Conservation (phyloP, 2,888 invertebrate genomes). For the Ypsolopha scabrella region DNA sequence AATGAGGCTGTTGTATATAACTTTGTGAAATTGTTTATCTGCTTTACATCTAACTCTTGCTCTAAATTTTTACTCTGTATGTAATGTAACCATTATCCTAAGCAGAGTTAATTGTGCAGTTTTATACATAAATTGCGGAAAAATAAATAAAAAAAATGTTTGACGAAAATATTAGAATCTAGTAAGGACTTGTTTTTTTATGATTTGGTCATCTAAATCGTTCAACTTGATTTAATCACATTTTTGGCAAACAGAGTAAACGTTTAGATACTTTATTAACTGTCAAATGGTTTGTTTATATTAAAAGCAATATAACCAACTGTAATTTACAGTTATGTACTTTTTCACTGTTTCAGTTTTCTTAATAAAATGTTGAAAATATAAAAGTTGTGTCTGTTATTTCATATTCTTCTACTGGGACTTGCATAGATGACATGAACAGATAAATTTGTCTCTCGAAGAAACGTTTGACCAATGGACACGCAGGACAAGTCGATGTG, state of each 20-base stretch:
- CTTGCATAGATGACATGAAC: no score
- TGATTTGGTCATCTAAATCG: no score
- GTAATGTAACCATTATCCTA: background rate
- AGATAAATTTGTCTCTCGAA: no score
- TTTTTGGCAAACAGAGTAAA: conserved; percentile 34
- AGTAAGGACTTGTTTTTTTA: no score
- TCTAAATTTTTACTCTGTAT: conserved; percentile 51
- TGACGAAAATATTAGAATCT: no score
- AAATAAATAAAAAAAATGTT: no score
- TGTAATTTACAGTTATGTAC: conserved; percentile 69
- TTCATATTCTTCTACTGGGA: no score
- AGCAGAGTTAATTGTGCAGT: no score
- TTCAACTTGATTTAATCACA: background rate
- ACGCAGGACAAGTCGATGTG: no score
- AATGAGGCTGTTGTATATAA: conserved; percentile 43
- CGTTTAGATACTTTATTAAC: conserved; percentile 39
- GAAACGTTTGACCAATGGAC: no score
- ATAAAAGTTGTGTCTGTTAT: conserved; percentile 14
- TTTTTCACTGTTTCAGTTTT: conserved; percentile 71
- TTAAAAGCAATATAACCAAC: conserved; percentile 60
- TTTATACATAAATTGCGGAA: no score
- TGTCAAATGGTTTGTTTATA: conserved; percentile 48
- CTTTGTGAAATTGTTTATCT: conserved; percentile 55
- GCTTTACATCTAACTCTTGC: conserved; percentile 55
- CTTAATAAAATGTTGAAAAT: conserved; percentile 70